Conservation (phyloP, 1,140 invertebrate species). For the Drosophila athabasca region DNA sequence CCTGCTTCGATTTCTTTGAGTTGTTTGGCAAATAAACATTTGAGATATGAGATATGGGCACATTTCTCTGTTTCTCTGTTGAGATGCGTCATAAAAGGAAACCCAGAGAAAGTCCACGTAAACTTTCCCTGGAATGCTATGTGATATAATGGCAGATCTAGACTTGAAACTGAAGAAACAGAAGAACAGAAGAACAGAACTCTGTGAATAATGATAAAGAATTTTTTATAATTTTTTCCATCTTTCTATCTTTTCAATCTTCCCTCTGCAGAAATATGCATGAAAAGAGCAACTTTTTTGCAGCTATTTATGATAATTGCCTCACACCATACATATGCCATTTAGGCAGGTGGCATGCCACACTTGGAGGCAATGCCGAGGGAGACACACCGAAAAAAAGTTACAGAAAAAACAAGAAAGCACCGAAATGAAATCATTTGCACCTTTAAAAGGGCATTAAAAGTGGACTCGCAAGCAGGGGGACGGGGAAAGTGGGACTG, state of each 20-base stretch:
- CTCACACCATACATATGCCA: slow-evolving; percentile 12
- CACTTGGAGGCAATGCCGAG: slow-evolving; percentile 1
- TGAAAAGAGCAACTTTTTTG: too few relatives aligned
- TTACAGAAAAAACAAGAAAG: slow-evolving; percentile 46
- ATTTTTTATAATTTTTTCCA: too few relatives aligned
- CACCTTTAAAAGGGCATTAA: slow-evolving; percentile 71
- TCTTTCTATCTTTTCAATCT: too few relatives aligned
- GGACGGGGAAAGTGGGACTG: too few relatives aligned
- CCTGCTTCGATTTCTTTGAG: slow-evolving; percentile 24
- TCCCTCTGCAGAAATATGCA: background rate
- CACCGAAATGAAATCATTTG: slow-evolving; percentile 57
- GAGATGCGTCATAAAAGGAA: slow-evolving; percentile 25
- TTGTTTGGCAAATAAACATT: slow-evolving; percentile 49
- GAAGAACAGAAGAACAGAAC: too few relatives aligned
- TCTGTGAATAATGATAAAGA: too few relatives aligned
- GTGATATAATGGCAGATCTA: too few relatives aligned
- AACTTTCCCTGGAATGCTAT: too few relatives aligned
- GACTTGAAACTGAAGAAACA: too few relatives aligned
- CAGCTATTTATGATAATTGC: slow-evolving; percentile 54
- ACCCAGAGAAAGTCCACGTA: too few relatives aligned
- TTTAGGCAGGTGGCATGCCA: too few relatives aligned
- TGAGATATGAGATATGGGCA: slow-evolving; percentile 10
- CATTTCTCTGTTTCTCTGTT: slow-evolving; percentile 18
- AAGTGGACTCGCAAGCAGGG: slow-evolving; percentile 8
- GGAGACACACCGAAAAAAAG: slow-evolving; percentile 1